phyloP scores from a whole-genome alignment of 1,140 invertebrate genomes.

The Sminthurinus signatus region DNA sequence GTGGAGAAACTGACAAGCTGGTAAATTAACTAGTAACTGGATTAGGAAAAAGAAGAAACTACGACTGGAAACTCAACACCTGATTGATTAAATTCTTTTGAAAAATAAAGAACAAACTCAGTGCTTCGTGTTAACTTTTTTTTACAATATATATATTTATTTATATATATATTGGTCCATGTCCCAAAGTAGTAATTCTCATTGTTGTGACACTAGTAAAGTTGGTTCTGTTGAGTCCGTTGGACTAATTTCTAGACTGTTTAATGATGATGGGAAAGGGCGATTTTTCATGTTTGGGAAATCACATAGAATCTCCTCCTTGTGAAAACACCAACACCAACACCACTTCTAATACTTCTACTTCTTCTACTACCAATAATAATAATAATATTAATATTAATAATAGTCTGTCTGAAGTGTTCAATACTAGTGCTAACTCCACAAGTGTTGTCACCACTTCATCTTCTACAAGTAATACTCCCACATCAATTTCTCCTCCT shows the following conservation, averaged over 20 bases:
- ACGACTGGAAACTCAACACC: too few species aligned
- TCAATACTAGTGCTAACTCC: not conserved
- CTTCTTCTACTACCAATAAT: too few species aligned
- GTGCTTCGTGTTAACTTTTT: too few species aligned
- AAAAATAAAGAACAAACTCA: too few species aligned
- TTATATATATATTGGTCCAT: constrained; percentile 1
- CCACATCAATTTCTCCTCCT: not conserved
- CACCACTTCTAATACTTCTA: not conserved
- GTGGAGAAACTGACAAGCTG: too few species aligned
- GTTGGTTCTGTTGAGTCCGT: not conserved
- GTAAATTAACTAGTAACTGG: too few species aligned
- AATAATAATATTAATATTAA: too few species aligned
- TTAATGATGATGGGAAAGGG: constrained; percentile 14
- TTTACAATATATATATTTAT: too few species aligned
- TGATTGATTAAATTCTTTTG: too few species aligned
- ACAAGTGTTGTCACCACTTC: not conserved
- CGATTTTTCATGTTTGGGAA: not conserved
- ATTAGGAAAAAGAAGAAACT: too few species aligned
- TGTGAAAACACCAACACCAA: not conserved
- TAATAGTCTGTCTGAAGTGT: too few species aligned
- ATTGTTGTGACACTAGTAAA: too few species aligned
- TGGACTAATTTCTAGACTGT: not conserved
- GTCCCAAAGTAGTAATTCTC: not conserved
- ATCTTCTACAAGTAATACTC: not conserved
- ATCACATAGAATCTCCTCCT: not conserved